phyloP scores from a whole-genome alignment of 2,797 vertebrate genomes.

The Halcyon leucocephala region DNA sequence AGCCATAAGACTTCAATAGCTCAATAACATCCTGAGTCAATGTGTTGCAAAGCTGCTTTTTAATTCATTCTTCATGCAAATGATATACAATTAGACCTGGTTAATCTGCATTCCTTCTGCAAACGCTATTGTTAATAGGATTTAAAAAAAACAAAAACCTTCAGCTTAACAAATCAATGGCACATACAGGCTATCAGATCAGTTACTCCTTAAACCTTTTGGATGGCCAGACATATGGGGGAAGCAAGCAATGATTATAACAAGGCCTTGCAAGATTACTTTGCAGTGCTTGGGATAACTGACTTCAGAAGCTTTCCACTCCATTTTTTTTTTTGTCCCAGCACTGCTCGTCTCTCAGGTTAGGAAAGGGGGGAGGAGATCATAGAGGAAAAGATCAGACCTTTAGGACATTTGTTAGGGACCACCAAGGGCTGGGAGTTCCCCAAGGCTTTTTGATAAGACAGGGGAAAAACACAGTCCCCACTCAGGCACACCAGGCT shows the following conservation, averaged over 20 bases:
- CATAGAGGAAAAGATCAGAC: not conserved
- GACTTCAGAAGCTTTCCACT: constrained; percentile 54
- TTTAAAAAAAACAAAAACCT: constrained; percentile 35
- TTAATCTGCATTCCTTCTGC: constrained; percentile 67
- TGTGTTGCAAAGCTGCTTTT: constrained; percentile 68
- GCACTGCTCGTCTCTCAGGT: not conserved
- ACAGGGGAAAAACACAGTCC: not conserved
- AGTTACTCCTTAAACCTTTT: constrained; percentile 73
- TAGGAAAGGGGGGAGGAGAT: not conserved
- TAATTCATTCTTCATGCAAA: constrained; percentile 70
- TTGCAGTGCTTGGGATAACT: constrained; percentile 16
- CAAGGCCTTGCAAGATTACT: constrained; percentile 25
- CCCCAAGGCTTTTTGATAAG: not conserved
- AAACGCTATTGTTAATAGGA: constrained; percentile 72
- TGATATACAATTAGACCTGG: constrained; percentile 68
- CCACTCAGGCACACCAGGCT: not conserved
- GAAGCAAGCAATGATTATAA: constrained; percentile 55
- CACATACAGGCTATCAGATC: constrained; percentile 69
- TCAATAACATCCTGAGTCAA: constrained; percentile 73
- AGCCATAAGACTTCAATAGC: constrained; percentile 66
- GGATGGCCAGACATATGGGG: constrained; percentile 59
- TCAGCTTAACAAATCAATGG: constrained; percentile 70
- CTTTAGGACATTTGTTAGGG: not conserved
- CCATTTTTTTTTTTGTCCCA: not conserved
- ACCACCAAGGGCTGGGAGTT: not conserved